Percentiles rank a stretch among this genome's conserved stretches.
These are phyloP conservation scores for Dendropsophus ebraccatus DNA, from an alignment of 2,113 vertebrate genomes.

Conservation along the genomic window DNA sequence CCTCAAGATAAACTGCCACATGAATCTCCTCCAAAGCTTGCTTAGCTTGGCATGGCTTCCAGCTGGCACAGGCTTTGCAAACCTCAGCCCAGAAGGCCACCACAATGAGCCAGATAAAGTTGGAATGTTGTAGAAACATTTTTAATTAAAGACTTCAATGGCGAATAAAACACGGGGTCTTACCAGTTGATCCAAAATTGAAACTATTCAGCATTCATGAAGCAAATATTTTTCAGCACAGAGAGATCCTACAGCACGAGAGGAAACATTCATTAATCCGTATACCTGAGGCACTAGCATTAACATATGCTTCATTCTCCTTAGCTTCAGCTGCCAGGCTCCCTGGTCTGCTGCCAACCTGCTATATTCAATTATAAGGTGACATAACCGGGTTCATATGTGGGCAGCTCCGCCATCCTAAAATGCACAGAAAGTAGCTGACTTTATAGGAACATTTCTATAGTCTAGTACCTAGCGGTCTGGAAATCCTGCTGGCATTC, in stretches of 20 bases:
- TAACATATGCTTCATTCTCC: conserved; percentile 9
- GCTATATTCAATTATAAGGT: conserved; percentile 27
- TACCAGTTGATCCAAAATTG: conserved; percentile 24
- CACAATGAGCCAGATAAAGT: conserved; percentile 50
- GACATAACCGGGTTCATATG: background rate
- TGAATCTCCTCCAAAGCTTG: conserved; percentile 33
- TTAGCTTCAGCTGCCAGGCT: background rate
- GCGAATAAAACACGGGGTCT: conserved; percentile 25
- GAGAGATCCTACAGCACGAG: background rate
- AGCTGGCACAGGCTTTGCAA: conserved; percentile 14
- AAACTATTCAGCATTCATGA: conserved; percentile 41
- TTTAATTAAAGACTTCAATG: conserved; percentile 56
- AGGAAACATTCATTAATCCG: conserved; percentile 1
- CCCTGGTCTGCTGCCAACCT: conserved; percentile 4
- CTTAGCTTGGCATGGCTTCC: conserved; percentile 40
- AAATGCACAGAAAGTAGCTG: background rate
- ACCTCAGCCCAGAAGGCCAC: conserved; percentile 40
- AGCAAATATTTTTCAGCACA: background rate
- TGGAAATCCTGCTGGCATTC: background rate
- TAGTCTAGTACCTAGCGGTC: background rate
- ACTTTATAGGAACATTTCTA: background rate
- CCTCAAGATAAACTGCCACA: conserved; percentile 50
- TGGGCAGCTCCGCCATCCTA: background rate
- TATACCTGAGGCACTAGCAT: conserved; percentile 7
- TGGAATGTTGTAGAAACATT: conserved; percentile 49